Conservation (phyloP, 2,888 invertebrate genomes). For the Quadroppia sp. region DNA sequence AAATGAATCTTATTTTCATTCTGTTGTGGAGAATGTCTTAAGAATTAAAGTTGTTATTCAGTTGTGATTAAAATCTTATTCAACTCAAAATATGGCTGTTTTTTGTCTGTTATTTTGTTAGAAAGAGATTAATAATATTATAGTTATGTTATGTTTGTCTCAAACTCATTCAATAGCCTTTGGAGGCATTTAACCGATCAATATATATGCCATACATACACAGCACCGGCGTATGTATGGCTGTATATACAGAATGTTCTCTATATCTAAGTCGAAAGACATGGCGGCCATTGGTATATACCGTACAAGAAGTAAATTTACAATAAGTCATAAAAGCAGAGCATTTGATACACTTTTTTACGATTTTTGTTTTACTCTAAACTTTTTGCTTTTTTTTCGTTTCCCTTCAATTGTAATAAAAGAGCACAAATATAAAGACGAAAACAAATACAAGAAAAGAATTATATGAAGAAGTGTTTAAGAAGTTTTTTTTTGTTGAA, state of each 20-base stretch:
- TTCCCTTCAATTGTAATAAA: neutral
- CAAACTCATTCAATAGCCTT: conserved; percentile 8
- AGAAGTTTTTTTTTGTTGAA: neutral
- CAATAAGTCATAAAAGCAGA: conserved; percentile 23
- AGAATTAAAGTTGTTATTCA: too few relatives aligned
- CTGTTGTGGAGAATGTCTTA: neutral
- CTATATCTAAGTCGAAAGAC: conserved; percentile 15
- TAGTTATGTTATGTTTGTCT: neutral
- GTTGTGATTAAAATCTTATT: conserved; percentile 20
- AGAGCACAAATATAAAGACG: neutral
- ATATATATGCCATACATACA: conserved; percentile 11
- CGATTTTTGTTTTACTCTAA: neutral
- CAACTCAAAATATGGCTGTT: conserved; percentile 5
- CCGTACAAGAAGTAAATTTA: conserved; percentile 2
- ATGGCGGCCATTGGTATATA: neutral
- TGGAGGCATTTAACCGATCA: conserved; percentile 32
- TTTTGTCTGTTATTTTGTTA: neutral
- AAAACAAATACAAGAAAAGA: neutral
- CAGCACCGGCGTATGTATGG: neutral
- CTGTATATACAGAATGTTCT: neutral
- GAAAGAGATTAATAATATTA: conserved; percentile 19
- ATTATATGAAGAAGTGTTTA: neutral
- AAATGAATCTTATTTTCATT: neutral
- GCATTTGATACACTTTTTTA: conserved; percentile 4
- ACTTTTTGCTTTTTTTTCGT: too few relatives aligned